Evolutionary conservation across 2,888 invertebrate genomes (phyloP).

Genomic region (Tetropium fuscum): DNA sequence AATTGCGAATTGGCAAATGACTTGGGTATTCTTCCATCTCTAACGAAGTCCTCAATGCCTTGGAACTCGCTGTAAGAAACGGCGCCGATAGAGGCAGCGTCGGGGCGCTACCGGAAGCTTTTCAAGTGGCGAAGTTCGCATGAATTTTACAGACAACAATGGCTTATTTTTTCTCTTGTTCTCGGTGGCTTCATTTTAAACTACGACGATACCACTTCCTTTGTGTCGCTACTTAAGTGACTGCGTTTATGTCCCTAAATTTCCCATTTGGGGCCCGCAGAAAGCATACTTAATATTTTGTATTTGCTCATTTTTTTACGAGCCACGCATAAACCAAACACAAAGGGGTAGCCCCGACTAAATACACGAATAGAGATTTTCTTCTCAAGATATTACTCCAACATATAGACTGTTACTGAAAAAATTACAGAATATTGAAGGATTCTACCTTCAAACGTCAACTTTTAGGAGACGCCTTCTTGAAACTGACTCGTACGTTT

Average conservation of each 20-base stretch:
- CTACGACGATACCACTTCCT: conserved; percentile 28
- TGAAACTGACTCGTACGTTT: too few species aligned
- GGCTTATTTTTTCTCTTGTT: conserved; percentile 46
- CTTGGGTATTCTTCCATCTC: conserved; percentile 45
- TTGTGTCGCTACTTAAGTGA: conserved; percentile 11
- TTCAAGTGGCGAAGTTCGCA: conserved; percentile 51
- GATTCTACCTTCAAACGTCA: too few species aligned
- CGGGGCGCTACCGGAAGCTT: conserved; percentile 44
- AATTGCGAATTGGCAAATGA: conserved; percentile 47
- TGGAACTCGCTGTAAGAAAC: conserved; percentile 41
- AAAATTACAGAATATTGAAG: too few species aligned
- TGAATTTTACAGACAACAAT: conserved; percentile 51
- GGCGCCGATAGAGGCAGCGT: conserved; percentile 32
- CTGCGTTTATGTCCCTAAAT: not conserved
- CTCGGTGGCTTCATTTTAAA: conserved; percentile 37
- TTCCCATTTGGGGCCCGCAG: too few species aligned
- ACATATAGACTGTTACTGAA: too few species aligned
- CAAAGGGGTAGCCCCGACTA: too few species aligned
- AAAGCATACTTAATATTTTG: too few species aligned
- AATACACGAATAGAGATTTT: too few species aligned
- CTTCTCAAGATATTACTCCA: too few species aligned
- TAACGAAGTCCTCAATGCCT: conserved; percentile 29
- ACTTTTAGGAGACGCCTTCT: too few species aligned
- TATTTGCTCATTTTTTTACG: too few species aligned
- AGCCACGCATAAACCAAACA: too few species aligned